phyloP scores from a whole-genome alignment of 1,140 invertebrate genomes.

The Rhyacophila brunnea region DNA sequence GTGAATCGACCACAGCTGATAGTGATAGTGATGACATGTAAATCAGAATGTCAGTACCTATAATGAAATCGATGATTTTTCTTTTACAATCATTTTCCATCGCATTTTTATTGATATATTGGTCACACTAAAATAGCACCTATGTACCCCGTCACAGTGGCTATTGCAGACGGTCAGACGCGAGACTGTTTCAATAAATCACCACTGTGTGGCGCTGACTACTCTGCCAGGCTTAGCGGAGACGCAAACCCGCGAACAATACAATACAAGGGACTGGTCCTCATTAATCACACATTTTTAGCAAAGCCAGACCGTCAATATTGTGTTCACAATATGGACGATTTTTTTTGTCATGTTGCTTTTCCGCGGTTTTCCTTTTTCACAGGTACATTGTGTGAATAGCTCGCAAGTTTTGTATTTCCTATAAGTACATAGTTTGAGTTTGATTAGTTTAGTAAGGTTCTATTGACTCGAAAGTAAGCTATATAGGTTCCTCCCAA shows the following conservation, averaged over 20 bases:
- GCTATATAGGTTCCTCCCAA: too few relatives aligned
- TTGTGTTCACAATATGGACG: neutral
- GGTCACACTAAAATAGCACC: too few relatives aligned
- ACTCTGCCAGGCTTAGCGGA: conserved; percentile 11
- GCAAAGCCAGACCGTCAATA: conserved; percentile 17
- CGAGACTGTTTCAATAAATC: conserved; percentile 34
- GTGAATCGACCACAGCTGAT: too few relatives aligned
- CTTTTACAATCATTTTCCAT: too few relatives aligned
- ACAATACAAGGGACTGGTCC: conserved; percentile 5
- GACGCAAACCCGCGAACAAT: conserved; percentile 26
- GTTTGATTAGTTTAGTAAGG: neutral
- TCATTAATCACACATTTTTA: conserved; percentile 30
- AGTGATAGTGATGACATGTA: too few relatives aligned
- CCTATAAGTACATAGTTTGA: neutral
- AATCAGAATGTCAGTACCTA: too few relatives aligned
- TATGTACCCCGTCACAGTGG: too few relatives aligned
- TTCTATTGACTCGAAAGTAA: too few relatives aligned
- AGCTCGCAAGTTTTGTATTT: too few relatives aligned
- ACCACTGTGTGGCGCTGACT: conserved; percentile 18
- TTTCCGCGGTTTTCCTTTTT: neutral
- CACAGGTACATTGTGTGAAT: neutral
- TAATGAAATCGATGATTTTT: too few relatives aligned
- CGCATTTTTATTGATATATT: too few relatives aligned
- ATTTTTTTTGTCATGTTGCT: neutral
- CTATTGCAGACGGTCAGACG: neutral